phyloP scores from a whole-genome alignment of 2,797 vertebrate species.

The Hemibagrus guttatus region DNA sequence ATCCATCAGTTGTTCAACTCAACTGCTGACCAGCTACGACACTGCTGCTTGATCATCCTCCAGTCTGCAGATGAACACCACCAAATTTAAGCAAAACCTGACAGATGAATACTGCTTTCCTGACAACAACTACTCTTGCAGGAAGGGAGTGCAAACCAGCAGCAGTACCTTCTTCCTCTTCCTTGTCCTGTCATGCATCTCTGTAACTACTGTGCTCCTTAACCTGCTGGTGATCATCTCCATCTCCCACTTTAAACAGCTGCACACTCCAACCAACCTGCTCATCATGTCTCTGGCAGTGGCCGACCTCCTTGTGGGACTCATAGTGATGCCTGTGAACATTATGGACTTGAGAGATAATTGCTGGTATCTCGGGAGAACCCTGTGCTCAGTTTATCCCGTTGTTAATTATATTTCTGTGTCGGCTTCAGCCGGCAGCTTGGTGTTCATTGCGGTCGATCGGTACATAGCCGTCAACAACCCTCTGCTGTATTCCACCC shows the following conservation, averaged over 20 bases:
- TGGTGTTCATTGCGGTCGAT: slow-evolving; percentile 75
- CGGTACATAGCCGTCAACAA: slow-evolving; percentile 69
- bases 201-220: slow-evolving; percentile 65
- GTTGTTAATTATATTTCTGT: slow-evolving; percentile 69
- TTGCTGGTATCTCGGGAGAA: slow-evolving; percentile 77
- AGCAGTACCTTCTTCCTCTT: slow-evolving; percentile 42
- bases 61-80: slow-evolving; percentile 4
- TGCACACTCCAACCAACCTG: slow-evolving; percentile 76
- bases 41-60: not conserved
- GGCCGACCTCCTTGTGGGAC: slow-evolving; percentile 75
- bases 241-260: slow-evolving; percentile 76
- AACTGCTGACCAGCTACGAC: not conserved
- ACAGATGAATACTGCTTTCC: slow-evolving; percentile 45
- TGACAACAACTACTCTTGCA: slow-evolving; percentile 42
- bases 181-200: slow-evolving; percentile 52
- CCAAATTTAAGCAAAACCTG: not conserved
- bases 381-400: slow-evolving; percentile 69
- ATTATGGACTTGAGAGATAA: slow-evolving; percentile 70
- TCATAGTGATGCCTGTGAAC: slow-evolving; percentile 75
- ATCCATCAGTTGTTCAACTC: not conserved
- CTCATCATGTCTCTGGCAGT: slow-evolving; percentile 76
- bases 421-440: slow-evolving; percentile 76
- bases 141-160: slow-evolving; percentile 2
- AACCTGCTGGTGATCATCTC: slow-evolving; percentile 76
- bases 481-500: slow-evolving; percentile 61